phyloP scores from a whole-genome alignment of 2,797 vertebrate genomes.

The Phoxinus dragarum region DNA sequence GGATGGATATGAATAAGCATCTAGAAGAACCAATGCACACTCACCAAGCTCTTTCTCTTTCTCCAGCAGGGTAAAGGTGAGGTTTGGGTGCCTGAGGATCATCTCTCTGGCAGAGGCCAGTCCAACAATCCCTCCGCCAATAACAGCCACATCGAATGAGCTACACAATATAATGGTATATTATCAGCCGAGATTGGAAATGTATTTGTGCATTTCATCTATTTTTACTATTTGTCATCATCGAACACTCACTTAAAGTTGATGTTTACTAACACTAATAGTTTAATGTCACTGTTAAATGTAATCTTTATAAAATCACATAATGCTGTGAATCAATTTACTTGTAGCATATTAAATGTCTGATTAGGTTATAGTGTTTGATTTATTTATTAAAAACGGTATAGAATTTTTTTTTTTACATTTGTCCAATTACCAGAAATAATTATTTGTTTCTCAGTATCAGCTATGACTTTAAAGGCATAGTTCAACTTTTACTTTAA shows the following conservation, averaged over 20 bases:
- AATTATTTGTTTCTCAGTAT: too few relatives aligned
- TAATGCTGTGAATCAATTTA: neutral
- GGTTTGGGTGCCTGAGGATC: slow-evolving; percentile 82
- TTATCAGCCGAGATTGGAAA: neutral
- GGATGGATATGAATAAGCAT: neutral
- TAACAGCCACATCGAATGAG: slow-evolving; percentile 85
- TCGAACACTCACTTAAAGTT: neutral
- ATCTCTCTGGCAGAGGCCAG: slow-evolving; percentile 90
- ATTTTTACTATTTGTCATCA: neutral
- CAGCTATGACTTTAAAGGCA: neutral
- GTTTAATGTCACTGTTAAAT: neutral
- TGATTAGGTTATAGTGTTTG: neutral
- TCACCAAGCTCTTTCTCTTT: slow-evolving; percentile 91
- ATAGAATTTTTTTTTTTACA: too few relatives aligned
- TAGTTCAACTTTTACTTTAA: neutral
- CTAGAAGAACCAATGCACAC: slow-evolving; percentile 30
- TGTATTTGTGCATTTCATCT: neutral
- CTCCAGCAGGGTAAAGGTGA: slow-evolving; percentile 88
- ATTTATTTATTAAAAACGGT: neutral
- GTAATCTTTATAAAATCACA: neutral
- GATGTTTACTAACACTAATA: neutral
- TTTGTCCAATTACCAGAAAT: neutral
- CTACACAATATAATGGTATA: slow-evolving; percentile 60
- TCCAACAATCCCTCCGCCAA: slow-evolving; percentile 93
- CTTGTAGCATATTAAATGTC: neutral